Percentiles rank a stretch among this genome's conserved stretches.
phyloP scores from a whole-genome alignment of 92 coral and sea anemone species.

The Heteractis magnifica region DNA sequence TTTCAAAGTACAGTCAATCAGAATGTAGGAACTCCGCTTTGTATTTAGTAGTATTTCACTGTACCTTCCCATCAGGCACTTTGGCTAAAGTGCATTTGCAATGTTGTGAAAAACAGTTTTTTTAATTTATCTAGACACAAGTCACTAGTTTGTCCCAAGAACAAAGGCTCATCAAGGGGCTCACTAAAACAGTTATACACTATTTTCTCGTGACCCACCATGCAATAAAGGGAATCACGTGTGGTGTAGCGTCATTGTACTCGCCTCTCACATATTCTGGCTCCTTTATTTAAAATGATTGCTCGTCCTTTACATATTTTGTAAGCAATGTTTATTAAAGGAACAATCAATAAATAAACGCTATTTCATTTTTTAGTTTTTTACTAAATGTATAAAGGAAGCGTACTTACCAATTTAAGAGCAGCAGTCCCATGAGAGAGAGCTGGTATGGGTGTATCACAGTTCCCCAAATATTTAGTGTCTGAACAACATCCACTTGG shows the following conservation, averaged over 20 bases:
- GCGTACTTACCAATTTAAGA: constrained; percentile 36
- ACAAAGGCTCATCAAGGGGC: too few species aligned
- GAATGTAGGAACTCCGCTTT: neutral
- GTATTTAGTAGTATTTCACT: neutral
- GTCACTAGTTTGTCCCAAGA: too few species aligned
- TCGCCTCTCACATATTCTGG: neutral
- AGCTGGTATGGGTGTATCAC: constrained; percentile 13
- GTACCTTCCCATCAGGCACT: neutral
- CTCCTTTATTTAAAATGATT: neutral
- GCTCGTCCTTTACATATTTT: neutral
- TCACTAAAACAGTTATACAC: too few species aligned
- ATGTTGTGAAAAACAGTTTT: neutral
- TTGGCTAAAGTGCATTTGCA: neutral
- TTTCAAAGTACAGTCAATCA: neutral
- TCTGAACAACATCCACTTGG: neutral
- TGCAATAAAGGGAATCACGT: too few species aligned
- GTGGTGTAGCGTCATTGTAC: neutral
- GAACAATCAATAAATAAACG: neutral
- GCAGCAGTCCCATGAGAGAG: constrained; percentile 29
- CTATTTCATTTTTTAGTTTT: neutral
- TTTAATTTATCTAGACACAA: too few species aligned
- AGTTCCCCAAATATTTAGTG: neutral
- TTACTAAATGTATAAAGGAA: neutral
- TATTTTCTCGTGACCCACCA: too few species aligned
- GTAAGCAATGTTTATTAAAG: neutral